Evolutionary conservation across 2,888 invertebrate species (phyloP).

Genomic region (Diloba caeruleocephala): DNA sequence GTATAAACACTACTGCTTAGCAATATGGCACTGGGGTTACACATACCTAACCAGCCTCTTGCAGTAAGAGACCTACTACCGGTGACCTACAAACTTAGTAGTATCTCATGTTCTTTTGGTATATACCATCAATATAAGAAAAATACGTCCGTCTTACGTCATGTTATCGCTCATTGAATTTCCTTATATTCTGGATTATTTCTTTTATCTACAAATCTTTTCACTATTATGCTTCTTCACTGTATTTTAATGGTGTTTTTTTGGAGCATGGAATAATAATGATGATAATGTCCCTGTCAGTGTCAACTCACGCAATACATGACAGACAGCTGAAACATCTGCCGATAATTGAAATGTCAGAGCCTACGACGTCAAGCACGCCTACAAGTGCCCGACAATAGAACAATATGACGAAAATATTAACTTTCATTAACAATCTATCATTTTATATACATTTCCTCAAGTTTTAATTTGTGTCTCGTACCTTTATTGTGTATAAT

Average conservation of each 20-base stretch:
- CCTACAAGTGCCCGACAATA: constrained; percentile 30
- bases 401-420: constrained; percentile 36
- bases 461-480: background rate
- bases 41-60: too few species aligned
- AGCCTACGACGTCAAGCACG: constrained; percentile 33
- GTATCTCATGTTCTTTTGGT: too few species aligned
- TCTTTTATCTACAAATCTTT: too few species aligned
- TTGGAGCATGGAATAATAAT: constrained; percentile 19
- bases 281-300: constrained; percentile 29
- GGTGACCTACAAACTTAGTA: too few species aligned
- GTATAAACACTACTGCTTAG: too few species aligned
- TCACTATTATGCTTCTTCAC: background rate
- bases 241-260: background rate
- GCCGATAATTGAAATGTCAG: constrained; percentile 62
- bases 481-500: too few species aligned
- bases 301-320: constrained; percentile 26
- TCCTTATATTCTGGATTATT: too few species aligned
- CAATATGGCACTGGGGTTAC: too few species aligned
- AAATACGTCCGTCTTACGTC: too few species aligned
- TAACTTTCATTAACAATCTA: constrained; percentile 10
- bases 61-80: too few species aligned
- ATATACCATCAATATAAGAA: too few species aligned
- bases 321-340: constrained; percentile 54
- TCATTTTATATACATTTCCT: background rate
- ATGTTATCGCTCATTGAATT: too few species aligned